Evolutionary conservation across 2,888 invertebrate species (phyloP).

Genomic region (Abscondita cerata): DNA sequence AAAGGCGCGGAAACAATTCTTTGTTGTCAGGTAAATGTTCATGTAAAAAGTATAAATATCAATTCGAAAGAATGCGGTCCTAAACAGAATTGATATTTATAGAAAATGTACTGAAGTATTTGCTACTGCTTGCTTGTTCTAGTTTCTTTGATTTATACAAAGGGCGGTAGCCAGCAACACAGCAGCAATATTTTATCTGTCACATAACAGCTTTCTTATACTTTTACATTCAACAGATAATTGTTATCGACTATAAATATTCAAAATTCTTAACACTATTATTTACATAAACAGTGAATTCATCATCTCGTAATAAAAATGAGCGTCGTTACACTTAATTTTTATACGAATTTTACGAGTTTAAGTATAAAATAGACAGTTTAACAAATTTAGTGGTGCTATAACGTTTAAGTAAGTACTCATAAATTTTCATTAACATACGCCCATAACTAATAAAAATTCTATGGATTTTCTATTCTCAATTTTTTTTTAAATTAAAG

Average conservation of each 20-base stretch:
- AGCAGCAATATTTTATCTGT: too few species aligned
- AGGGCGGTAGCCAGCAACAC: neutral
- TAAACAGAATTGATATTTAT: neutral
- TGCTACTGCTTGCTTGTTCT: neutral
- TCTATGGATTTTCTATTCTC: neutral
- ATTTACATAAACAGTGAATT: too few species aligned
- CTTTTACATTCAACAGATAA: too few species aligned
- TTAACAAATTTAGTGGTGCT: too few species aligned
- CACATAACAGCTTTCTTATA: too few species aligned
- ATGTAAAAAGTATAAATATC: slow-evolving; percentile 3
- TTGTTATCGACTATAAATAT: too few species aligned
- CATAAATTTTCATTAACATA: neutral
- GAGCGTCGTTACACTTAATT: too few species aligned
- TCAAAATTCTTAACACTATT: too few species aligned
- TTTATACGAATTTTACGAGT: too few species aligned
- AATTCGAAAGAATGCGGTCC: neutral
- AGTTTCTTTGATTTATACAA: neutral
- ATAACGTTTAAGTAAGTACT: too few species aligned
- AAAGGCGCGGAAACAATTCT: neutral
- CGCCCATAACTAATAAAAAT: slow-evolving; percentile 1
- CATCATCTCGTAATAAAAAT: too few species aligned
- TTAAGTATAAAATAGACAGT: too few species aligned
- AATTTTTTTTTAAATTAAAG: slow-evolving; percentile 4
- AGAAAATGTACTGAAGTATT: neutral
- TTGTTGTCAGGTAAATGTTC: neutral